phyloP scores from a whole-genome alignment of 2,797 vertebrate genomes.

The Pangasius djambal region DNA sequence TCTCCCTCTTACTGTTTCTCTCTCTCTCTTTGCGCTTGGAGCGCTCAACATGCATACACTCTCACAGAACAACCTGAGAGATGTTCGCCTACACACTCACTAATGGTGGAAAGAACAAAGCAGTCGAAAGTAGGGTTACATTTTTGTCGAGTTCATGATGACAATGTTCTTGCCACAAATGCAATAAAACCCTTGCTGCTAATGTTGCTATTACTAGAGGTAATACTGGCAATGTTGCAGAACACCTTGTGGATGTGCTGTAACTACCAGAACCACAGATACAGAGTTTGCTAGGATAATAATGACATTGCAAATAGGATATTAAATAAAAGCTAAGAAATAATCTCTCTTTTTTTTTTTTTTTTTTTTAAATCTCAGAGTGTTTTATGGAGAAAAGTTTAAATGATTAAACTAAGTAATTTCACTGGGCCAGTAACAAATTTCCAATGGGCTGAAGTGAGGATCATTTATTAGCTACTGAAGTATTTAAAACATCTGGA shows the following conservation, averaged over 20 bases:
- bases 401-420: neutral
- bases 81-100: conserved; percentile 30
- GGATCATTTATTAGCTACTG: neutral
- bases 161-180: conserved; percentile 1
- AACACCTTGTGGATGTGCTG: neutral
- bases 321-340: neutral
- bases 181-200: conserved; percentile 19
- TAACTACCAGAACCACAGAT: neutral
- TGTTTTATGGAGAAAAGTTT: neutral
- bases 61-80: conserved; percentile 28
- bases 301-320: neutral
- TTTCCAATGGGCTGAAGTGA: neutral
- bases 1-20: neutral
- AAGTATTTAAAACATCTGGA: neutral
- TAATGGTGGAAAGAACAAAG: conserved; percentile 30
- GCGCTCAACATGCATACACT: neutral
- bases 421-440: neutral
- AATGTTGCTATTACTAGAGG: conserved; percentile 10
- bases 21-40: neutral
- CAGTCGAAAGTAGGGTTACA: neutral
- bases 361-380: neutral
- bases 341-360: neutral
- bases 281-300: neutral
- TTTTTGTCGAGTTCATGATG: conserved; percentile 7
- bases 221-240: conserved; percentile 2